Base-by-base conservation (phyloP, 1,140 invertebrate genomes). In the Caerostris darwini region DNA sequence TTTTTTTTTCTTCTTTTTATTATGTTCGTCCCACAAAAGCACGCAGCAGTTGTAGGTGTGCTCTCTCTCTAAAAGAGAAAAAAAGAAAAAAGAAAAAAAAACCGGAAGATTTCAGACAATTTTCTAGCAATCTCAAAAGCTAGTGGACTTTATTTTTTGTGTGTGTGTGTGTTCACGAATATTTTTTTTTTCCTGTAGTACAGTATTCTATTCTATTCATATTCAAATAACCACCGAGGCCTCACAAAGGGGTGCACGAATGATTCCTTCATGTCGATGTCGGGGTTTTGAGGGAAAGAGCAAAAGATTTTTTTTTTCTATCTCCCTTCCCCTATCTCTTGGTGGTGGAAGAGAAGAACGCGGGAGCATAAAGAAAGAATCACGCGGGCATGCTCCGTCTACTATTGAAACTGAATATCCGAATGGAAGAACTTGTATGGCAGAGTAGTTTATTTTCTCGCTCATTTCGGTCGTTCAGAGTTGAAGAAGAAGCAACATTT, bases 191-290 rank as follows among this genome's bases (percentile, higher is more conserved):
- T 6, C 64, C 14, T 56, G 85, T 19, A 53, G 53, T 77, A n/a
- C 6, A 17, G 2, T 58, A 19, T 90, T 81, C 64, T 10, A 8
- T 91, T 85, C 81, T 57, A 85, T 92, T 92, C 90, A 92, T 61
- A 92, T 92, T 92, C 90, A 92, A 92, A 92, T 92, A 92, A 92
- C 90, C 57, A 61, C 58, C 81, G 86, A 53, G 19, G 61, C 50
- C 64, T 88, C 83, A 88, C 58, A 88, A 88, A 88, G 61, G 71
- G 83, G n/a, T 85, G 83, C 54, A 59, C 83, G n/a, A 85, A 85
- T 57, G 56, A 85, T 85, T 58, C 54, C 57, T 85, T 54, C 57
- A n/a, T 57, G 82, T 57, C 82, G 82, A 85, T 85, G 82, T 85
- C n/a, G 34, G 71, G 71, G 5, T 34, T 8, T 6, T 7, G 71